A percentile compares a stretch with the other conserved stretches of the same genome.
Conservation (phyloP, 2,113 vertebrate genomes). For the Sebastes schlegelii region DNA sequence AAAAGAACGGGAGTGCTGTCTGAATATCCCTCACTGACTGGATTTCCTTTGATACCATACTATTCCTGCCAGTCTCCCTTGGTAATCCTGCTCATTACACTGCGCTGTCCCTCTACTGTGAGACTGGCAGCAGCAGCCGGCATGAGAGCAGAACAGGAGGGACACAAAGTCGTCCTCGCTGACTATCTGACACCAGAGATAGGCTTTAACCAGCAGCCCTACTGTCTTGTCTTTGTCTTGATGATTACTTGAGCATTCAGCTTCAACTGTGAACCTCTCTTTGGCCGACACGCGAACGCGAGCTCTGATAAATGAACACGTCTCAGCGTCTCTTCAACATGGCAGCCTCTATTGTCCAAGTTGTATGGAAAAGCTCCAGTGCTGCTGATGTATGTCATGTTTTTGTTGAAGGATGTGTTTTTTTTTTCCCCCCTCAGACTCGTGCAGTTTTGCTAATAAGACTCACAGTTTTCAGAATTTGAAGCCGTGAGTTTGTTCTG, state of each 20-base stretch:
- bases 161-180: conserved; percentile 33
- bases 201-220: conserved; percentile 10
- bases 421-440: too few relatives aligned
- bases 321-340: conserved; percentile 3
- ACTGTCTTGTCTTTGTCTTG: conserved; percentile 3
- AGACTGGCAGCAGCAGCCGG: conserved; percentile 54
- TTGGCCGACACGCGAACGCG: conserved; percentile 19
- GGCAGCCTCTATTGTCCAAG: conserved; percentile 25
- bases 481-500: conserved; percentile 13
- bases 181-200: conserved; percentile 3
- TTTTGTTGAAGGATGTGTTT: conserved; percentile 10
- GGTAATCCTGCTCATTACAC: conserved; percentile 73
- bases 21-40: conserved; percentile 66
- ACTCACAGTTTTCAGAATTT: too few relatives aligned
- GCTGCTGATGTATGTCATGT: neutral
- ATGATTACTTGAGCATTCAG: conserved; percentile 11
- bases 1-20: conserved; percentile 71
- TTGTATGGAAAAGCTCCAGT: neutral
- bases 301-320: conserved; percentile 15
- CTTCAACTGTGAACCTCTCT: conserved; percentile 4
- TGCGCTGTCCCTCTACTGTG: conserved; percentile 55
- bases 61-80: conserved; percentile 74
- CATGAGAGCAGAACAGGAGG: conserved; percentile 44
- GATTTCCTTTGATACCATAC: conserved; percentile 75
- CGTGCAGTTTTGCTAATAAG: too few relatives aligned